Conservation (phyloP, 2,797 vertebrate genomes). For the Falco berigora region DNA sequence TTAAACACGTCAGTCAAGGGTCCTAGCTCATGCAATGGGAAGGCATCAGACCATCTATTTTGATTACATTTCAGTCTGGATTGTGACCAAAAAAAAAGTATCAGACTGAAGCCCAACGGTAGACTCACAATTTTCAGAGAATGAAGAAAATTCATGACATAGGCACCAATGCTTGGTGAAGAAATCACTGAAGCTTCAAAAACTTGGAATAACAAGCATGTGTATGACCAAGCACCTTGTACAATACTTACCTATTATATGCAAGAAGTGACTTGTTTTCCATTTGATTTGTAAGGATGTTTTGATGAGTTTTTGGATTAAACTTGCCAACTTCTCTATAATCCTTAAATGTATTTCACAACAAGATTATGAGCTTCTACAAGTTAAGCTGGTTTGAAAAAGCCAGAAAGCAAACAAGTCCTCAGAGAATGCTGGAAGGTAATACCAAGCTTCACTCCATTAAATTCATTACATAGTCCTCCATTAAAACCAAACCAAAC, state of each 20-base stretch:
- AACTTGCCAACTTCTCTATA: background rate
- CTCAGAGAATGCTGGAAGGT: background rate
- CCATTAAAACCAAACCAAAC: background rate
- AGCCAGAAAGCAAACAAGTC: background rate
- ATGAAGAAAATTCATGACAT: background rate
- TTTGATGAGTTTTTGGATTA: background rate
- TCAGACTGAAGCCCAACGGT: fast-evolving
- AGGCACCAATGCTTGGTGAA: background rate
- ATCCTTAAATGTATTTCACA: background rate
- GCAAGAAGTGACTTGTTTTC: background rate
- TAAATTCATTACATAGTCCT: background rate
- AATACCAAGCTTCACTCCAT: background rate
- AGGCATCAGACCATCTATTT: background rate
- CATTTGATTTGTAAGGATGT: background rate
- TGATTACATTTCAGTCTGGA: background rate
- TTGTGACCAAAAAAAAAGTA: background rate
- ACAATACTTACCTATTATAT: background rate
- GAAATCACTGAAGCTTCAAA: background rate
- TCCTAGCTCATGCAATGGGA: background rate
- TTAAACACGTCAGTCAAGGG: background rate
- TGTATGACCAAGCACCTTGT: background rate
- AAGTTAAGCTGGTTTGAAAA: background rate
- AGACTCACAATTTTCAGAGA: background rate
- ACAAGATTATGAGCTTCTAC: background rate
- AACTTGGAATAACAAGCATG: background rate